phyloP scores from a whole-genome alignment of 2,888 invertebrate genomes.

The Chymomyza amoena region DNA sequence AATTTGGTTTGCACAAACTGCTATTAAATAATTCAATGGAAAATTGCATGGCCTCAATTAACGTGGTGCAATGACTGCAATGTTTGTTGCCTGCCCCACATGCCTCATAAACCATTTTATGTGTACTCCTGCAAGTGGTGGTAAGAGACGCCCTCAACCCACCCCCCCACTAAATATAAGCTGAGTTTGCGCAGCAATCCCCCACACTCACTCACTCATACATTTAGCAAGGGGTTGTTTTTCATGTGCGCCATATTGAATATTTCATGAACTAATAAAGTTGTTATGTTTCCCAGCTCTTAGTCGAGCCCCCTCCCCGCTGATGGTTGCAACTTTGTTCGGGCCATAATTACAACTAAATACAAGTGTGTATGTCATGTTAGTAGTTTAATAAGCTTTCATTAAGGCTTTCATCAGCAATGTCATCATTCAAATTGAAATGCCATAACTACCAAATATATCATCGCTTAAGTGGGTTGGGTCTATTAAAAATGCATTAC shows the following conservation, averaged over 20 bases:
- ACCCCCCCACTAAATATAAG: not conserved
- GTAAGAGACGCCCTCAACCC: not conserved
- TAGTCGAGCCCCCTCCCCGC: slow-evolving; percentile 15
- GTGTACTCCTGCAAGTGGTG: not conserved
- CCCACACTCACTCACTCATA: slow-evolving; percentile 4
- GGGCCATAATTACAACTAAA: slow-evolving; percentile 38
- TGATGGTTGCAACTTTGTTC: slow-evolving; percentile 12
- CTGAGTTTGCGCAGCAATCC: slow-evolving; percentile 67
- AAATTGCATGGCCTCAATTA: slow-evolving; percentile 43
- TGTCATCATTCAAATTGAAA: slow-evolving; percentile 66
- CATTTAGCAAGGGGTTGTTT: slow-evolving; percentile 40
- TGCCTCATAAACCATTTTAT: not conserved
- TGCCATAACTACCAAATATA: slow-evolving; percentile 14
- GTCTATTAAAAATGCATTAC: slow-evolving; percentile 62
- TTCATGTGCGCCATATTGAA: slow-evolving; percentile 68
- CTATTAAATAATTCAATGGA: slow-evolving; percentile 57
- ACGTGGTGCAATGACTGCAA: slow-evolving; percentile 11
- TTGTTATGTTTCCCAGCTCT: slow-evolving; percentile 50
- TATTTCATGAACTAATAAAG: slow-evolving; percentile 72
- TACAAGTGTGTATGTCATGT: slow-evolving; percentile 38
- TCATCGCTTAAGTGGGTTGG: slow-evolving; percentile 47
- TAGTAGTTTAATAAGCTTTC: slow-evolving; percentile 65
- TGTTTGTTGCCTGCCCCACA: not conserved
- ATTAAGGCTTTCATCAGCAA: slow-evolving; percentile 68
- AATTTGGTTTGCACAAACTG: slow-evolving; percentile 13